Conservation (phyloP, 30 jellyfish, hydroid and myxozoan species). For the Hydractinia echinata region DNA sequence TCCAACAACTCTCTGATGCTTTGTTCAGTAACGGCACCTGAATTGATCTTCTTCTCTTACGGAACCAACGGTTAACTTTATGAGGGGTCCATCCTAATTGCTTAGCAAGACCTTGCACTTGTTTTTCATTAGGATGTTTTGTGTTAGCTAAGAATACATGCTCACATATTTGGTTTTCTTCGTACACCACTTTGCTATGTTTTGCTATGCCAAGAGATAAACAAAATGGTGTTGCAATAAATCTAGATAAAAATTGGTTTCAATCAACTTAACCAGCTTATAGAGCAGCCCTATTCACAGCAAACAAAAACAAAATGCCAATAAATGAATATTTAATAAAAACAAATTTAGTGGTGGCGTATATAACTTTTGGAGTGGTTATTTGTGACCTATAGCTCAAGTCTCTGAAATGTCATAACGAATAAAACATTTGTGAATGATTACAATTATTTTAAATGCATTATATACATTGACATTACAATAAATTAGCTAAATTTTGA, state of each 20-base stretch:
- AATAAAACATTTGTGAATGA: no score
- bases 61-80: conserved; percentile 76
- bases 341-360: not conserved
- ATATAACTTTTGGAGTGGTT: not conserved
- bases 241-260: conserved; percentile 31
- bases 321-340: not conserved
- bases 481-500: no score
- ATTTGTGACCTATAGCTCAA: not conserved
- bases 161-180: conserved; percentile 77
- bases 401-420: no score
- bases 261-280: not conserved
- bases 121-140: conserved; percentile 50
- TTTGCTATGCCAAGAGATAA: conserved; percentile 62
- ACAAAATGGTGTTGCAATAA: conserved; percentile 74
- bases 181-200: conserved; percentile 48
- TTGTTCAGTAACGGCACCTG: conserved; percentile 75
- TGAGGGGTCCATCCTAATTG: conserved; percentile 82
- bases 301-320: not conserved
- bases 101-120: conserved; percentile 58
- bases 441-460: no score
- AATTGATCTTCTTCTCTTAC: conserved; percentile 54
- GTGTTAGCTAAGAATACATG: conserved; percentile 63
- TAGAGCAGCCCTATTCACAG: not conserved
- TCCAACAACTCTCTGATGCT: conserved; percentile 97
- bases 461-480: no score